These are phyloP conservation scores for Tupaia chinensis DNA, from an alignment of 2,113 vertebrate genomes.

Conservation along the genomic window DNA sequence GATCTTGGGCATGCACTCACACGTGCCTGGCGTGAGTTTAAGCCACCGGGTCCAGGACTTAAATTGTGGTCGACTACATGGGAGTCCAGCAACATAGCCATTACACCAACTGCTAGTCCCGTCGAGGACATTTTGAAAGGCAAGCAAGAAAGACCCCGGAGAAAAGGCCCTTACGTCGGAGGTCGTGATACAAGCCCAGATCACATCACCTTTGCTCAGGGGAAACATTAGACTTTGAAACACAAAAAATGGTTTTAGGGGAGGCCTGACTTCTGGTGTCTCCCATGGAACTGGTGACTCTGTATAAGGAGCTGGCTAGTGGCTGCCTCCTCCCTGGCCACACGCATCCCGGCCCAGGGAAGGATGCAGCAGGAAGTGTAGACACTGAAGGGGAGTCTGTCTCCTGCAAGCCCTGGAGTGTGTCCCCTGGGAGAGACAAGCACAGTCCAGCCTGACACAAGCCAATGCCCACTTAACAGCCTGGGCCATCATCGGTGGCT, in stretches of 20 bases:
- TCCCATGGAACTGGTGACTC: rapidly evolving
- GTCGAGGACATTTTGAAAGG: not conserved
- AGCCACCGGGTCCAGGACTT: too few relatives aligned
- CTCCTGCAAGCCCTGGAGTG: not conserved
- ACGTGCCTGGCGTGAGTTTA: too few relatives aligned
- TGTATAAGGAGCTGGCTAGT: rapidly evolving
- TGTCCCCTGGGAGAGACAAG: not conserved
- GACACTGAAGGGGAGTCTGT: not conserved
- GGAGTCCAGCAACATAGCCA: too few relatives aligned
- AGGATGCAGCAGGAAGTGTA: not conserved
- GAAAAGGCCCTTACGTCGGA: not conserved
- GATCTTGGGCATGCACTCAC: too few relatives aligned
- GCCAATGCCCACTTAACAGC: not conserved
- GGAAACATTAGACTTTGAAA: not conserved
- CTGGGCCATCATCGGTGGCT: not conserved
- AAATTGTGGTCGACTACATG: too few relatives aligned
- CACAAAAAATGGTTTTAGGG: not conserved
- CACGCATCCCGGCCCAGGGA: not conserved
- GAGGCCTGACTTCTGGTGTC: not conserved
- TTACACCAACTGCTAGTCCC: too few relatives aligned
- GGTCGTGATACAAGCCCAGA: not conserved
- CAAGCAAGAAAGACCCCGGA: not conserved
- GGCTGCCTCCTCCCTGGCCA: not conserved
- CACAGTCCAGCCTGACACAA: not conserved
- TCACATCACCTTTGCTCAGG: not conserved